phyloP scores from a whole-genome alignment of 2,888 invertebrate species.

The Xanthorhoe spadicearia region DNA sequence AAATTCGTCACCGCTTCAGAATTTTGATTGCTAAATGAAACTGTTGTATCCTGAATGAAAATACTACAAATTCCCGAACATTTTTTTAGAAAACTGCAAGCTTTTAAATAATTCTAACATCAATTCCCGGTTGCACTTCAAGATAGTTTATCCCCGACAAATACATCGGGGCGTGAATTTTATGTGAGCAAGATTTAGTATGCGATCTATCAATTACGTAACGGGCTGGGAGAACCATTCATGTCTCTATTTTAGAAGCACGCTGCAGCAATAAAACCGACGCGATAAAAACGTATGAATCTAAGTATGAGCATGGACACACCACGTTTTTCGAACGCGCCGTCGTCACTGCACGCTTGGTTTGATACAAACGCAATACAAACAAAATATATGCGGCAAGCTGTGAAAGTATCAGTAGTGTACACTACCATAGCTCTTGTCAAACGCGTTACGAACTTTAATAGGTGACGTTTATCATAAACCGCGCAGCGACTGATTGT shows the following conservation, averaged over 20 bases:
- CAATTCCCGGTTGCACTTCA: conserved; percentile 41
- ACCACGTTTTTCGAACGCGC: too few species aligned
- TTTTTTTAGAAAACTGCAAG: conserved; percentile 1
- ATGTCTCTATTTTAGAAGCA: background rate
- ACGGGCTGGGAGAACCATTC: conserved; percentile 19
- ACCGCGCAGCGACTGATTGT: too few species aligned
- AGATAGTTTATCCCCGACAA: conserved; percentile 37
- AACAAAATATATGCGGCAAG: too few species aligned
- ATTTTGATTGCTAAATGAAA: background rate
- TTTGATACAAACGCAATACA: too few species aligned
- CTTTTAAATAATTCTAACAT: conserved; percentile 28
- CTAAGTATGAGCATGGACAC: too few species aligned
- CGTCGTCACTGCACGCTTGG: too few species aligned
- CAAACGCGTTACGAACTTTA: too few species aligned
- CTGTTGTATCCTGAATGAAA: background rate
- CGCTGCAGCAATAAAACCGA: background rate
- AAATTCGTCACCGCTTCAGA: background rate
- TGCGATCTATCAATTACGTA: conserved; percentile 41
- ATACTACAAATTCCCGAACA: background rate
- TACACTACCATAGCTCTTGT: too few species aligned
- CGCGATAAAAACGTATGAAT: background rate
- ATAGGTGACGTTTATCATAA: too few species aligned
- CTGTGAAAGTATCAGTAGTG: too few species aligned
- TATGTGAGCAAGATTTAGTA: conserved; percentile 40
- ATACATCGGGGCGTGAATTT: conserved; percentile 37